These are phyloP conservation scores for Himalopsyche tibetana DNA, from an alignment of 2,888 invertebrate genomes.

Conservation along the genomic window DNA sequence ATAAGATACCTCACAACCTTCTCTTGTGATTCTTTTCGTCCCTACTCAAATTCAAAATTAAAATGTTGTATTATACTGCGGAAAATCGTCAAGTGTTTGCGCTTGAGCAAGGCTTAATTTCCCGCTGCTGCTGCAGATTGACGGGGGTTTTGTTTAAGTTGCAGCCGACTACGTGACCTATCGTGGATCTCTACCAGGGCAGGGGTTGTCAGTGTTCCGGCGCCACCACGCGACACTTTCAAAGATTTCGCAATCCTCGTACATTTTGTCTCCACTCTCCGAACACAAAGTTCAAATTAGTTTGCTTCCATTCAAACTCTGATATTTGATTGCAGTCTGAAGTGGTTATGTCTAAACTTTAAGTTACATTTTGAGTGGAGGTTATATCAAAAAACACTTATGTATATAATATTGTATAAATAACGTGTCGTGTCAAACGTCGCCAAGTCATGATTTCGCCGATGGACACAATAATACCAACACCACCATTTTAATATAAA, in stretches of 20 bases:
- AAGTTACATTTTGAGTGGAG: too few species aligned
- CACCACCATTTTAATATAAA: too few species aligned
- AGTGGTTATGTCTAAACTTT: too few species aligned
- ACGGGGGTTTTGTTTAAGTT: slow-evolving; percentile 7
- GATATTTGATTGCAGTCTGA: neutral
- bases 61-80: neutral
- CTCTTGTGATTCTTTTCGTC: too few species aligned
- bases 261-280: neutral
- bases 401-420: too few species aligned
- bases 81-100: neutral
- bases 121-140: slow-evolving; percentile 9
- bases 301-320: neutral
- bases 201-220: neutral
- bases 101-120: slow-evolving; percentile 8
- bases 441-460: too few species aligned
- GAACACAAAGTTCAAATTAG: slow-evolving; percentile 10
- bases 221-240: neutral
- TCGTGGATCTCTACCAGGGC: neutral
- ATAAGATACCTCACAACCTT: too few species aligned
- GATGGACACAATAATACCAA: too few species aligned
- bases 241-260: neutral
- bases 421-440: too few species aligned
- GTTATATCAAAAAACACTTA: too few species aligned
- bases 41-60: too few species aligned
- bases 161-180: slow-evolving; percentile 20